Evolutionary conservation across 2,797 vertebrate species (phyloP).

Genomic region (Enteromius mattozi): DNA sequence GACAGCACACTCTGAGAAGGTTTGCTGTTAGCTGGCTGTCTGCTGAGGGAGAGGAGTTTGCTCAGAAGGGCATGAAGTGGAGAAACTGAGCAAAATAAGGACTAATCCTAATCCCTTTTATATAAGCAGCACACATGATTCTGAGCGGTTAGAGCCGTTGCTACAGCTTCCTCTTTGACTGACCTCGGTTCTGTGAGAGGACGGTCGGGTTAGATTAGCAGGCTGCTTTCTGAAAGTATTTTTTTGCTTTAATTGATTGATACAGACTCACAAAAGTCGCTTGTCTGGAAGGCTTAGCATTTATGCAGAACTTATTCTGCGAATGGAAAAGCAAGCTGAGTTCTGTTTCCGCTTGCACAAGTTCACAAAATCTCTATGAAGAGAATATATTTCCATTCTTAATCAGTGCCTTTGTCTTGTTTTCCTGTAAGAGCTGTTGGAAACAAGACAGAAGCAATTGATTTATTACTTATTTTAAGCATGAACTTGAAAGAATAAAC

Average conservation of each 20-base stretch:
- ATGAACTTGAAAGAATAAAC: not conserved
- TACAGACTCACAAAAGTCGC: conserved; percentile 9
- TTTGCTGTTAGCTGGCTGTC: conserved; percentile 2
- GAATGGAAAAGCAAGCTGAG: not conserved
- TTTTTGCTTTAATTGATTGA: conserved; percentile 29
- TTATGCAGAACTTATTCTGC: conserved; percentile 1
- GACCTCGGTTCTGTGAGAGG: conserved; percentile 35
- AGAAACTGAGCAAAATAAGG: conserved; percentile 70
- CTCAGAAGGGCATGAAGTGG: conserved; percentile 57
- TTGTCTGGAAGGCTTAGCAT: conserved; percentile 20
- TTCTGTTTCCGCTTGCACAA: not conserved
- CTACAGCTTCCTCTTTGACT: conserved; percentile 41
- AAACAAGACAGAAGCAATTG: not conserved
- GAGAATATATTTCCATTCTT: not conserved
- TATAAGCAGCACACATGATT: conserved; percentile 69
- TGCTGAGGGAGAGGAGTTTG: conserved; percentile 58
- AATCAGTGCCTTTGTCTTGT: not conserved
- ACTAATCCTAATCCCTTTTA: conserved; percentile 79
- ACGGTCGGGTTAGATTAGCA: conserved; percentile 13
- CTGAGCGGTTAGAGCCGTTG: conserved; percentile 56
- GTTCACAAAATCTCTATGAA: not conserved
- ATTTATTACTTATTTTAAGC: not conserved
- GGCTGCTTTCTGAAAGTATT: not conserved
- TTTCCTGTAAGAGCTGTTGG: not conserved
- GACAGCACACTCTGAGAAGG: not conserved